phyloP scores from a whole-genome alignment of 2,797 vertebrate genomes.

The Pteronotus mesoamericanus region DNA sequence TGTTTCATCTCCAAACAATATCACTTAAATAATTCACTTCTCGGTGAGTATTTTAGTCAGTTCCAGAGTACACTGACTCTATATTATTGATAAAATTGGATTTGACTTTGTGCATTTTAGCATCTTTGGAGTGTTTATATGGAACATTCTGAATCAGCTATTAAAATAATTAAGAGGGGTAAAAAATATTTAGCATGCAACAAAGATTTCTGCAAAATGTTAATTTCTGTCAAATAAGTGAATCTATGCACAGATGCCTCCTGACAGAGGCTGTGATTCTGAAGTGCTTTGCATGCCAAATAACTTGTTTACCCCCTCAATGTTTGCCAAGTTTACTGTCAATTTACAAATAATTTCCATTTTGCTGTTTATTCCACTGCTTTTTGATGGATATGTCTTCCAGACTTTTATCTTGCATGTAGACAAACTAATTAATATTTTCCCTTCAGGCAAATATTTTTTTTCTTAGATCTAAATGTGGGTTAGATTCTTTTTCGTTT shows the following conservation, averaged over 20 bases:
- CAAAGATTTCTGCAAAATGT: slow-evolving; percentile 90
- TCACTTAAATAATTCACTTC: slow-evolving; percentile 59
- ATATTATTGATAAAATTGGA: slow-evolving; percentile 73
- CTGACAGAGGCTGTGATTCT: slow-evolving; percentile 87
- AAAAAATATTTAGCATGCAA: slow-evolving; percentile 88
- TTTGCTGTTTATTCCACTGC: slow-evolving; percentile 90
- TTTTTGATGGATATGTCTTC: slow-evolving; percentile 95
- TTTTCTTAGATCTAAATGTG: slow-evolving; percentile 96
- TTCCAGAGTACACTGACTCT: slow-evolving; percentile 41
- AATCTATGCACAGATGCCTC: slow-evolving; percentile 92
- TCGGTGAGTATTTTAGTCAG: slow-evolving; percentile 44
- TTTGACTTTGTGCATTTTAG: slow-evolving; percentile 81
- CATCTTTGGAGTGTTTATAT: slow-evolving; percentile 82
- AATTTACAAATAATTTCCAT: slow-evolving; percentile 95
- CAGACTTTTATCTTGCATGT: slow-evolving; percentile 93
- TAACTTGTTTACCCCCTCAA: slow-evolving; percentile 88
- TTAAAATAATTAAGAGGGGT: slow-evolving; percentile 92
- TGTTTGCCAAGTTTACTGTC: slow-evolving; percentile 92
- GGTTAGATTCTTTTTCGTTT: slow-evolving; percentile 91
- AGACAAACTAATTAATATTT: slow-evolving; percentile 99
- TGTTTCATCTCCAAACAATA: slow-evolving; percentile 51
- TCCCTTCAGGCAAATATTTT: slow-evolving; percentile 96
- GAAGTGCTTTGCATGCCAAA: slow-evolving; percentile 86
- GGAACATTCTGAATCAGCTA: slow-evolving; percentile 85
- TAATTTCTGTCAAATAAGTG: slow-evolving; percentile 92